phyloP scores from a whole-genome alignment of 2,797 vertebrate species.

The Gymnothorax javanicus region DNA sequence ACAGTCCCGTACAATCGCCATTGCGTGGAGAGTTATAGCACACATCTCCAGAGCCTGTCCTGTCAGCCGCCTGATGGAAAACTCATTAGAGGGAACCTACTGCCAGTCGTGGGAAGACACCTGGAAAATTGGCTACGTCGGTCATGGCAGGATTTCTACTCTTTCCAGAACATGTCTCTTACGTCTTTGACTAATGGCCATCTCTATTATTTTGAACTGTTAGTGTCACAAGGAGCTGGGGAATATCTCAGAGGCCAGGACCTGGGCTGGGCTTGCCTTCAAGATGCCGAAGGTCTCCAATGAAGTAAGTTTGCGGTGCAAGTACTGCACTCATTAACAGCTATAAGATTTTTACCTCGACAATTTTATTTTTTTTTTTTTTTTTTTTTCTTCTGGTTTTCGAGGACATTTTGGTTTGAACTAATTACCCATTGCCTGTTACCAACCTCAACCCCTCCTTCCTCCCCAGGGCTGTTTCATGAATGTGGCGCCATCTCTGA shows the following conservation, averaged over 20 bases:
- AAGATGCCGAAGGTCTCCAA: conserved; percentile 65
- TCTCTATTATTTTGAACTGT: background rate
- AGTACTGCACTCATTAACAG: background rate
- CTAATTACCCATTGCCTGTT: background rate
- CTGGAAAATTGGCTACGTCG: background rate
- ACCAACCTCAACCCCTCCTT: background rate
- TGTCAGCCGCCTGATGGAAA: background rate
- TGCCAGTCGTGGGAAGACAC: background rate
- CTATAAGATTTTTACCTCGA: background rate
- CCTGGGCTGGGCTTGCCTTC: conserved; percentile 80
- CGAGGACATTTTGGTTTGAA: background rate
- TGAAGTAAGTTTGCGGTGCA: conserved; percentile 61
- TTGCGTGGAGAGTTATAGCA: background rate
- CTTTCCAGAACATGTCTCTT: background rate
- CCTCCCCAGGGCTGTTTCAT: background rate
- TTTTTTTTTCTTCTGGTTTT: background rate
- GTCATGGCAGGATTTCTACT: background rate
- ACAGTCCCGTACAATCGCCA: background rate
- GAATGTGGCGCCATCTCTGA: background rate
- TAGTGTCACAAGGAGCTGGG: conserved; percentile 92
- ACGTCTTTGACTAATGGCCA: background rate
- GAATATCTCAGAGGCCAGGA: conserved; percentile 72
- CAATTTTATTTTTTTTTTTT: background rate
- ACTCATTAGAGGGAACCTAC: background rate
- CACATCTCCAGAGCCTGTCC: conserved; percentile 5